A percentile compares a stretch with the other conserved stretches of the same genome.
phyloP scores from a whole-genome alignment of 2,113 vertebrate species.

The Oceanites oceanicus region DNA sequence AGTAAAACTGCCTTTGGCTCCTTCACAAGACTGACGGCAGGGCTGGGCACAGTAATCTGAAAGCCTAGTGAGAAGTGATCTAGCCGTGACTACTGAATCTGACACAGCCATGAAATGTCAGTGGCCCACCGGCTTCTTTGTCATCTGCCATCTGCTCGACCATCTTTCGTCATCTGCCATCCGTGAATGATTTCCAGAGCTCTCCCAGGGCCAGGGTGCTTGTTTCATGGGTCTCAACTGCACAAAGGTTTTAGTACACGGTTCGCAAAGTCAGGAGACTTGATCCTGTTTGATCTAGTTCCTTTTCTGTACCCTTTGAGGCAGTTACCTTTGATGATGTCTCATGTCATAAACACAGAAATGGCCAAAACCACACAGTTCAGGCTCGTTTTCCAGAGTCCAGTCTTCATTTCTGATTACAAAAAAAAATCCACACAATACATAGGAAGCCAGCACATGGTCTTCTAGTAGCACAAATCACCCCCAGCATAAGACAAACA shows the following conservation, averaged over 20 bases:
- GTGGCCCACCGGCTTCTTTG: neutral
- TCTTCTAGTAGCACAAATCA: neutral
- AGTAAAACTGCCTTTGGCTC: neutral
- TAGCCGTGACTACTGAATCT: neutral
- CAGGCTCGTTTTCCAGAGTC: neutral
- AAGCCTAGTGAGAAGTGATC: neutral
- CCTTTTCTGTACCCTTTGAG: neutral
- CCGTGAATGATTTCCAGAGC: neutral
- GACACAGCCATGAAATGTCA: neutral
- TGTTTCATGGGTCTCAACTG: neutral
- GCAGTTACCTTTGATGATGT: neutral
- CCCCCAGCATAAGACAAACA: neutral
- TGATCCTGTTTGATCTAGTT: neutral
- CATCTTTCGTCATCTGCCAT: neutral
- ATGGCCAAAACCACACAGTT: neutral
- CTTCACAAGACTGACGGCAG: neutral
- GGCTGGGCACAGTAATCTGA: neutral
- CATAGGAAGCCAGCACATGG: neutral
- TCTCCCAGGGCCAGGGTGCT: neutral
- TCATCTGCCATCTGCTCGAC: neutral
- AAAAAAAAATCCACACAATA: neutral
- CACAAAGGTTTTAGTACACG: neutral
- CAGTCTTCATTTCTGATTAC: neutral
- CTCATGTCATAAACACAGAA: neutral
- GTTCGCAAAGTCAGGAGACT: neutral